Conservation (phyloP, 2,888 invertebrate species). For the Acleris holmiana region DNA sequence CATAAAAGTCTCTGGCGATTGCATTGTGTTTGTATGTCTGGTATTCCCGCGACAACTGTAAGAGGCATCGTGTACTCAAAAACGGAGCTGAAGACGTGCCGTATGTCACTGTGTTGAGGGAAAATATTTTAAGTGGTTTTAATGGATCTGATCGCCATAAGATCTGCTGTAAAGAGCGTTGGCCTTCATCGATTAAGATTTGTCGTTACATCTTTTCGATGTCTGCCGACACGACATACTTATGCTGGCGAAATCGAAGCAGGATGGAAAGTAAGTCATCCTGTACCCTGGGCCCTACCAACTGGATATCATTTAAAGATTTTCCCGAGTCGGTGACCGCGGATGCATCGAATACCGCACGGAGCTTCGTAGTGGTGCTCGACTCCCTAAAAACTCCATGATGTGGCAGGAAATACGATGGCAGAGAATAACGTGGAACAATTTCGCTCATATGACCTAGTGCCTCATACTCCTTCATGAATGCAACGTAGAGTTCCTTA, state of each 20-base stretch:
- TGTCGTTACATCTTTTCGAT: conserved; percentile 40
- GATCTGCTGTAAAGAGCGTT: conserved; percentile 33
- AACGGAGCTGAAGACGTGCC: neutral
- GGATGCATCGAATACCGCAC: conserved; percentile 40
- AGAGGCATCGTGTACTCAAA: neutral
- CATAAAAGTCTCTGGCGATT: neutral
- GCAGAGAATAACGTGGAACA: neutral
- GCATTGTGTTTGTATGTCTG: neutral
- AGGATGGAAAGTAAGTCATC: conserved; percentile 38
- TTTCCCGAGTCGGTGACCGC: conserved; percentile 27
- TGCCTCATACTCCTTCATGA: conserved; percentile 39
- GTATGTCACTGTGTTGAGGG: too few species aligned
- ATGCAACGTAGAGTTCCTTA: conserved; percentile 33
- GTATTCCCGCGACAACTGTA: neutral
- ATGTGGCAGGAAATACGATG: conserved; percentile 32
- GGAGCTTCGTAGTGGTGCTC: conserved; percentile 35
- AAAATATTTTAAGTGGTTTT: neutral
- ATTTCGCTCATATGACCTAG: conserved; percentile 37
- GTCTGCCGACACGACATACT: conserved; percentile 33
- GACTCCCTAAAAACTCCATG: conserved; percentile 38
- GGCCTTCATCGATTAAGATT: conserved; percentile 25
- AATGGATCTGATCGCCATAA: neutral
- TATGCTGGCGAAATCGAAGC: conserved; percentile 36
- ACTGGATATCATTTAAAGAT: conserved; percentile 38
- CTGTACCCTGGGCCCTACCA: conserved; percentile 40